Evolutionary conservation across 2,113 vertebrate species (phyloP).

Genomic region (Tragelaphus strepsiceros): DNA sequence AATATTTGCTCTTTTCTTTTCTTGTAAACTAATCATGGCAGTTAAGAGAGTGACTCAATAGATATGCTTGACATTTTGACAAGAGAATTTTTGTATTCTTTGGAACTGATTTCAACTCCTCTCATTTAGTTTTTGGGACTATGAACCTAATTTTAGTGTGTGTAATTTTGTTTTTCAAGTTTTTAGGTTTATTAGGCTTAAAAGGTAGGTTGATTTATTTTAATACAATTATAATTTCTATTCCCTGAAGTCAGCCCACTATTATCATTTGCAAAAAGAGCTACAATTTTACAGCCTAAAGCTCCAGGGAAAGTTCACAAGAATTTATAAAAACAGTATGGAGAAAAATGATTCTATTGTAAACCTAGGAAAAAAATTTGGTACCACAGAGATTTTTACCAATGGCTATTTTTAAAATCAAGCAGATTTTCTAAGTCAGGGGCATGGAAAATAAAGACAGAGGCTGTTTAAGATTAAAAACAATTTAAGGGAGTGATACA

Average conservation of each 20-base stretch:
- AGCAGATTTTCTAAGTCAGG: neutral
- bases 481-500: neutral
- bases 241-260: neutral
- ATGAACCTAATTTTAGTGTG: neutral
- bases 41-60: neutral
- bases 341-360: neutral
- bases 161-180: neutral
- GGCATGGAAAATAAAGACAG: slow-evolving; percentile 3
- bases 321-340: neutral
- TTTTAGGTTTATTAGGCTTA: slow-evolving; percentile 14
- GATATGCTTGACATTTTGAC: neutral
- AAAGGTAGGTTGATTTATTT: neutral
- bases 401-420: neutral
- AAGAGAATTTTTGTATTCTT: neutral
- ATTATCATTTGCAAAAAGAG: neutral
- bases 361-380: slow-evolving; percentile 11
- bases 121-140: neutral
- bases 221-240: neutral
- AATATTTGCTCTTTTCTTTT: slow-evolving; percentile 2
- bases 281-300: neutral
- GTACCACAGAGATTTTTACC: neutral
- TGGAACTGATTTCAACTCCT: neutral
- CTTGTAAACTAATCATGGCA: neutral
- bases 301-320: neutral
- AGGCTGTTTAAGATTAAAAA: neutral